Evolutionary conservation across 2,113 vertebrate species (phyloP), one percentile per base, ranked within the genome.

Genomic region (Macquaria ambigua): DNA sequence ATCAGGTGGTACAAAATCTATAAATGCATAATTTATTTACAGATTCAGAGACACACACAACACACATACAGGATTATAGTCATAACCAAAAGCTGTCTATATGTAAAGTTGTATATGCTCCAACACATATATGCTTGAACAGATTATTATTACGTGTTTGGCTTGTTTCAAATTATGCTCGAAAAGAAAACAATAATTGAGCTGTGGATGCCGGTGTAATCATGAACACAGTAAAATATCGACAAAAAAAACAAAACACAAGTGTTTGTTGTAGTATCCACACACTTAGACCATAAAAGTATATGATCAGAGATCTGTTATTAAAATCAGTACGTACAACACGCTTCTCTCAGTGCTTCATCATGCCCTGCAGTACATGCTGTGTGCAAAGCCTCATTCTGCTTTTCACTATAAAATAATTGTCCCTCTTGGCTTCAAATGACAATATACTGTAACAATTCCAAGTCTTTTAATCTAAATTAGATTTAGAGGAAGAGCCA

Each of bases 71-170:
- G 15, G 61, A 84, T 66, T 72, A 73, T 50, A 77, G 48, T 50
- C 8, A 73, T 56, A 50, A 83, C 50, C 43, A 81, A 62, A 79
- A 77, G 11, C 74, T 87, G 63, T 86, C 59, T 62, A 82, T 72
- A 73, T 80, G 59, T 53, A 82, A 61, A 84, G 48, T 11, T 83
- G 39, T 18, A 55, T 68, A 31, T 63, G 53, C 16, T 52, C 14
- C 67, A 4, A 74, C 37, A 68, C 3, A 10, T 59, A 41, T 72
- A 21, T 73, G 55, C 37, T 64, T 63, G n/a, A 67, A 68, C 25
- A 56, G 9, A 80, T 72, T 63, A 21, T 58, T 66, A 14, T 34
- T 34, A 34, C 0, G 0, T 34, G n/a, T 61, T 81, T 74, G 18
- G 21, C 21, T 67, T 48, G 48, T 46, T 73, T 77, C 41, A 50